Evolutionary conservation across 2,888 invertebrate species (phyloP), one percentile per base, ranked within the genome.

Genomic region (Chrysopilus asiliformis): DNA sequence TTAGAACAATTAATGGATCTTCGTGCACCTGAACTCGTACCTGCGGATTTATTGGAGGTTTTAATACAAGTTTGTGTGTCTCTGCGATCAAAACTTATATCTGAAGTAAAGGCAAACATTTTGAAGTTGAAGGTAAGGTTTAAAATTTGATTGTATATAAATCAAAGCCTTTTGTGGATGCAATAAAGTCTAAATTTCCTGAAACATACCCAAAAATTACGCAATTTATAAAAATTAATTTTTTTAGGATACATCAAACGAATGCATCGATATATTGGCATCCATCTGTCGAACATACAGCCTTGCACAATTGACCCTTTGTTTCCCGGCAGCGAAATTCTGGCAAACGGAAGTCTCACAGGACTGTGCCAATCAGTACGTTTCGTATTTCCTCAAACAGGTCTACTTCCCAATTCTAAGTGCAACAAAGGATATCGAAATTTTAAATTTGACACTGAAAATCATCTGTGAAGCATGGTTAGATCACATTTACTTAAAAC

Each of bases 381-480:
- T 87, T 14, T 69, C 71, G 45, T 73, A 73, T 52, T 83, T 82
- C 55, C 43, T 65, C 76, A 84, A 79, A 55, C 74, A 76, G 62
- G 76, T 87, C 50, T 60, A 83, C 44, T 60, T 78, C 39, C 87
- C 87, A 2, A 79, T 84, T n/a, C 65, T 85, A 48, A 69, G 71
- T 46, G 81, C 86, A 29, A 79, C 83, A 4, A 71, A 74, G 36
- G 79, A 87, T 51, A 70, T 76, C 33, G 66, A 72, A 5, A 79
- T 82, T 27, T 69, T 79, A 17, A 81, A 83, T 50, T 77, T 84
- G 70, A 74, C 84, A 34, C 64, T 89, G 20, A 76, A 78, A 53
- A 75, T 87, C 19, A 78, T 85, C 67, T 84, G 87, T 52, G 86
- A 87, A 57, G 77, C 86, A 0, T 87, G 86, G 86, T 65, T 89